phyloP scores from a whole-genome alignment of 2,888 invertebrate species.

The Aphidoletes aphidimyza region DNA sequence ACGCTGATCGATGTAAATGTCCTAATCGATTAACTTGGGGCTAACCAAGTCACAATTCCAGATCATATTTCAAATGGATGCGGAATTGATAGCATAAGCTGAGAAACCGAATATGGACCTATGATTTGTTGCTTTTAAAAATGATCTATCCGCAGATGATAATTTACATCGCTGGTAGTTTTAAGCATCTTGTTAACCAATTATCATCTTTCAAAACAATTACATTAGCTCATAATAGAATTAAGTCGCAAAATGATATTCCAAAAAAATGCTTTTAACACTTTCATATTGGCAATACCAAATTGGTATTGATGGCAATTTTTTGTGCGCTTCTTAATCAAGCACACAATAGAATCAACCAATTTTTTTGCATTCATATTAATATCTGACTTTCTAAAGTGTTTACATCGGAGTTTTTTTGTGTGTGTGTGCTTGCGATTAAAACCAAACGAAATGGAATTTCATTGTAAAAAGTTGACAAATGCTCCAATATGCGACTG shows the following conservation, averaged over 20 bases:
- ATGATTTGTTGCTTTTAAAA: too few relatives aligned
- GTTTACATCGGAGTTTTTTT: background rate
- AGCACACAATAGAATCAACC: constrained; percentile 5
- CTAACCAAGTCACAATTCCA: background rate
- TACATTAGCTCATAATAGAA: too few relatives aligned
- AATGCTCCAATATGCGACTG: too few relatives aligned
- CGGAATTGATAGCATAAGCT: background rate
- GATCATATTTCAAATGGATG: background rate
- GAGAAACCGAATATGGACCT: too few relatives aligned
- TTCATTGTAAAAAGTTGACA: background rate
- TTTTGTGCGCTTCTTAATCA: background rate
- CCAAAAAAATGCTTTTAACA: too few relatives aligned
- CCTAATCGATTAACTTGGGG: background rate
- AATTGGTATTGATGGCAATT: too few relatives aligned
- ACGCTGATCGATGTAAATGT: constrained; percentile 18
- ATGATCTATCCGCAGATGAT: background rate
- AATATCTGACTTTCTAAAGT: constrained; percentile 2
- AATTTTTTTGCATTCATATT: background rate
- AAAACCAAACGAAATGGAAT: background rate
- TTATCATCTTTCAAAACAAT: too few relatives aligned
- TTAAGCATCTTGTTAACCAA: background rate
- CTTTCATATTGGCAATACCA: too few relatives aligned
- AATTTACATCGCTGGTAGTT: background rate
- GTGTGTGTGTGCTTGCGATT: background rate
- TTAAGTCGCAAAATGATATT: background rate